Percentiles rank a stretch among this genome's conserved stretches.
phyloP scores from a whole-genome alignment of 2,113 vertebrate species.

The Esox niger region DNA sequence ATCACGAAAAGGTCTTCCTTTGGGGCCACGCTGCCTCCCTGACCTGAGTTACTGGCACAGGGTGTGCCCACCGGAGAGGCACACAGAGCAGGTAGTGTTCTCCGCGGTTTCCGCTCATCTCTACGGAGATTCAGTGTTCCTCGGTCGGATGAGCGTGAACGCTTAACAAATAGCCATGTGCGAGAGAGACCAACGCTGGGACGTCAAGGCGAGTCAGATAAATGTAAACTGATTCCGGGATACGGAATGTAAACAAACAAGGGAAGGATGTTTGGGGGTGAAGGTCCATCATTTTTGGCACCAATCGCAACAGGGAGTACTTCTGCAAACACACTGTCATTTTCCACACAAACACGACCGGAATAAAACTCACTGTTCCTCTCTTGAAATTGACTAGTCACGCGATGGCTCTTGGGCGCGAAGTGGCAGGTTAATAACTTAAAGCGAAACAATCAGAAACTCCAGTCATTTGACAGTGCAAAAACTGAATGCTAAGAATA shows the following conservation, averaged over 20 bases:
- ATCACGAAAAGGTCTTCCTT: slow-evolving; percentile 57
- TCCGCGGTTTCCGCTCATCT: slow-evolving; percentile 29
- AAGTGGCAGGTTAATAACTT: too few species aligned
- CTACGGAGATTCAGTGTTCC: slow-evolving; percentile 41
- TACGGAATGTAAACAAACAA: slow-evolving; percentile 72
- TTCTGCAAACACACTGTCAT: slow-evolving; percentile 24
- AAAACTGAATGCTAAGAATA: too few species aligned
- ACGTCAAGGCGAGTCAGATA: slow-evolving; percentile 34
- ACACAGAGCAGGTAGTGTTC: slow-evolving; percentile 14
- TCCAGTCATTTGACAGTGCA: too few species aligned
- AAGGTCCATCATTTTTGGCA: slow-evolving; percentile 32
- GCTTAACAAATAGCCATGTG: neutral
- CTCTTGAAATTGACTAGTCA: too few species aligned
- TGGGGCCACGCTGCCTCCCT: slow-evolving; percentile 35
- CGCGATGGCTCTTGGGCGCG: too few species aligned
- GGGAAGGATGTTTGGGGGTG: slow-evolving; percentile 67
- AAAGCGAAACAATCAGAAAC: too few species aligned
- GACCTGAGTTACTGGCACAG: slow-evolving; percentile 33
- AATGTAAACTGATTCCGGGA: too few species aligned
- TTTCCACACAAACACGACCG: slow-evolving; percentile 36
- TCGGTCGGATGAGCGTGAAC: slow-evolving; percentile 11
- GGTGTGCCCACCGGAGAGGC: slow-evolving; percentile 40
- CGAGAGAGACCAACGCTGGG: neutral
- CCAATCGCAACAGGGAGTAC: slow-evolving; percentile 19
- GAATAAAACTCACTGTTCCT: slow-evolving; percentile 11